Conservation (phyloP, 2,888 invertebrate genomes). For the Ligdia adustata region DNA sequence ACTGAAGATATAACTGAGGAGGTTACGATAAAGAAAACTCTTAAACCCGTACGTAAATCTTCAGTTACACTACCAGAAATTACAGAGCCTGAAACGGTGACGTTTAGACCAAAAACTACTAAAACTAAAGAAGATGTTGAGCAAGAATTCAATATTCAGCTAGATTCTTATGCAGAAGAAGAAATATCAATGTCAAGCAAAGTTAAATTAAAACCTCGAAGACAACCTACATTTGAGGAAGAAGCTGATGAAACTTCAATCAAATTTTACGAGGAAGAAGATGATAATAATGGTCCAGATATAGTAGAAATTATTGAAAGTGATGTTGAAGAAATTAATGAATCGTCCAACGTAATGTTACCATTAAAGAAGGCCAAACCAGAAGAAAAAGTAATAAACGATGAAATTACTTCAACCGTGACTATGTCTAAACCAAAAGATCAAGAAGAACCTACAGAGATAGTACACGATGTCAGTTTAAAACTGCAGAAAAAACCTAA, state of each 20-base stretch:
- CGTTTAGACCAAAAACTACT: slow-evolving; percentile 89
- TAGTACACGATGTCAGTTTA: slow-evolving; percentile 85
- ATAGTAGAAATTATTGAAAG: slow-evolving; percentile 76
- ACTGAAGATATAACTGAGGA: slow-evolving; percentile 83
- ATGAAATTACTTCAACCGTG: slow-evolving; percentile 70
- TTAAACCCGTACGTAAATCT: slow-evolving; percentile 87
- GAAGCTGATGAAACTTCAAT: slow-evolving; percentile 91
- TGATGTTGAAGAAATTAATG: slow-evolving; percentile 72
- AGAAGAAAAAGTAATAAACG: slow-evolving; percentile 56
- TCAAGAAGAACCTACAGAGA: slow-evolving; percentile 70
- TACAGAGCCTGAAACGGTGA: slow-evolving; percentile 90
- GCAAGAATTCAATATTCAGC: slow-evolving; percentile 94
- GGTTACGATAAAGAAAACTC: slow-evolving; percentile 90
- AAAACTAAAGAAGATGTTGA: slow-evolving; percentile 94
- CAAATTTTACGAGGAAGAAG: slow-evolving; percentile 81
- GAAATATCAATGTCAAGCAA: slow-evolving; percentile 94
- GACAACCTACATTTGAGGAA: slow-evolving; percentile 89
- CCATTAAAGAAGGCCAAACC: slow-evolving; percentile 69
- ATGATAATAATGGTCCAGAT: slow-evolving; percentile 60
- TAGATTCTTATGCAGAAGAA: slow-evolving; percentile 94
- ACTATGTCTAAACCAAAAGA: slow-evolving; percentile 61
- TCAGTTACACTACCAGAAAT: slow-evolving; percentile 88
- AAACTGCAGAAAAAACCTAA: slow-evolving; percentile 88
- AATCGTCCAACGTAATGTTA: slow-evolving; percentile 63
- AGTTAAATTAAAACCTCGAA: slow-evolving; percentile 90